Conservation (phyloP, 92 coral and sea anemone species). For the Porites lobata region DNA sequence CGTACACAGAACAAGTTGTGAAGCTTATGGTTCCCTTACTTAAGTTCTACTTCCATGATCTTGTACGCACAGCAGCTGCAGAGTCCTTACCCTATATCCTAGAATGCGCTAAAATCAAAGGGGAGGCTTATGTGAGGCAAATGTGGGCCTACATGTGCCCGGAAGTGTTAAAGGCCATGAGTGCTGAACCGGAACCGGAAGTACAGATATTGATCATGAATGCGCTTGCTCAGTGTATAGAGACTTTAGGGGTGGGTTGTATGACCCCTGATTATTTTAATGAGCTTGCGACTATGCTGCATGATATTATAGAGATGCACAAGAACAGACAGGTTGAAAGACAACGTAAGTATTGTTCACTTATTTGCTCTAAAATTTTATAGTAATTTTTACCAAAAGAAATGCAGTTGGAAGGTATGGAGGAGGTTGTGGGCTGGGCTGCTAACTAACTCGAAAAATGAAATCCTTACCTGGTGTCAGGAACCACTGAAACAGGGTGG, state of each 20-base stretch:
- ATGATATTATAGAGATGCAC: conserved; percentile 87
- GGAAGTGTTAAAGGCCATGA: conserved; percentile 91
- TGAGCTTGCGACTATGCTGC: conserved; percentile 84
- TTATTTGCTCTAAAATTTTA: no score
- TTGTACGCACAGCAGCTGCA: conserved; percentile 98
- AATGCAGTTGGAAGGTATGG: no score
- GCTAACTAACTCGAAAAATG: no score
- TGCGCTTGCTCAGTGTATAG: conserved; percentile 95
- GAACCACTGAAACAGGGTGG: no score
- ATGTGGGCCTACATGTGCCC: conserved; percentile 98
- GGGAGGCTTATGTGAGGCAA: conserved; percentile 93
- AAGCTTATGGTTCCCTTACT: conserved; percentile 95
- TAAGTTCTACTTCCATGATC: conserved; percentile 98
- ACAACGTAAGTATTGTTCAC: conserved; percentile 80
- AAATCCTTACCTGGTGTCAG: no score
- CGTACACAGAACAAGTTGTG: conserved; percentile 93
- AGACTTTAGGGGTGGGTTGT: conserved; percentile 93
- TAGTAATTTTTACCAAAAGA: neutral
- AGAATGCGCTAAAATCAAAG: conserved; percentile 92
- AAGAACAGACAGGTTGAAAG: conserved; percentile 91
- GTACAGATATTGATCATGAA: conserved; percentile 94
- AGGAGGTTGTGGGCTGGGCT: no score
- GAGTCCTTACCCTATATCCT: conserved; percentile 90
- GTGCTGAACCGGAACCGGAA: conserved; percentile 97
- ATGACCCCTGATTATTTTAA: conserved; percentile 84